phyloP scores from a whole-genome alignment of 2,797 vertebrate species.

The Chiloscyllium punctatum region DNA sequence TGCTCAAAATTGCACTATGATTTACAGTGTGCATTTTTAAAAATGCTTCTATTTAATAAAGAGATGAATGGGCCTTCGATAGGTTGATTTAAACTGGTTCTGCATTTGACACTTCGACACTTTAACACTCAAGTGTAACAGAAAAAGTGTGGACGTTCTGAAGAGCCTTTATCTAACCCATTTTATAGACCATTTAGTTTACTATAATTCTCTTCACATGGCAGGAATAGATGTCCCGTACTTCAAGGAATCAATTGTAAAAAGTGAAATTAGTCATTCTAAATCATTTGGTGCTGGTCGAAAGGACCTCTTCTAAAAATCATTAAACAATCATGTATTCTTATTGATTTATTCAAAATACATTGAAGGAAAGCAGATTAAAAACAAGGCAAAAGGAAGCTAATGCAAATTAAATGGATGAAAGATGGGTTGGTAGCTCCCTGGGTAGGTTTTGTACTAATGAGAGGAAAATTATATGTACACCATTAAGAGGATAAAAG shows the following conservation, averaged over 20 bases:
- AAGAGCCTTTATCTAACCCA: constrained; percentile 8
- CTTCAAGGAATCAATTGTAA: constrained; percentile 77
- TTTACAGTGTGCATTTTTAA: neutral
- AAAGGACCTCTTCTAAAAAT: constrained; percentile 96
- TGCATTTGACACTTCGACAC: constrained; percentile 17
- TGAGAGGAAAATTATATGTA: constrained; percentile 96
- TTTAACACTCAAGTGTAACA: neutral
- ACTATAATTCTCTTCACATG: constrained; percentile 48
- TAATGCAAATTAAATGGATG: constrained; percentile 97
- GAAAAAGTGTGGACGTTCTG: constrained; percentile 1
- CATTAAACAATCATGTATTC: constrained; percentile 99
- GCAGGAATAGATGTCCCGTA: constrained; percentile 64
- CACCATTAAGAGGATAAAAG: constrained; percentile 91
- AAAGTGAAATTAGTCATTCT: constrained; percentile 99
- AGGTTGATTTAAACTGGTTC: constrained; percentile 29
- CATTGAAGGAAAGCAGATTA: constrained; percentile 96
- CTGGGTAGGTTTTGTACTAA: constrained; percentile 86
- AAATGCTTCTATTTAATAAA: neutral
- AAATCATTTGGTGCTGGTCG: constrained; percentile 93
- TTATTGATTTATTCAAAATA: constrained; percentile 99
- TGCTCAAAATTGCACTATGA: constrained; percentile 10
- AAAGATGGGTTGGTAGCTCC: constrained; percentile 77
- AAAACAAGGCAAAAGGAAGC: constrained; percentile 84
- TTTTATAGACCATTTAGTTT: constrained; percentile 38
- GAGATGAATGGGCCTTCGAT: neutral